Evolutionary conservation across 2,797 vertebrate genomes (phyloP), one percentile per base, ranked within the genome.

Genomic region (Anomalospiza imberbis): DNA sequence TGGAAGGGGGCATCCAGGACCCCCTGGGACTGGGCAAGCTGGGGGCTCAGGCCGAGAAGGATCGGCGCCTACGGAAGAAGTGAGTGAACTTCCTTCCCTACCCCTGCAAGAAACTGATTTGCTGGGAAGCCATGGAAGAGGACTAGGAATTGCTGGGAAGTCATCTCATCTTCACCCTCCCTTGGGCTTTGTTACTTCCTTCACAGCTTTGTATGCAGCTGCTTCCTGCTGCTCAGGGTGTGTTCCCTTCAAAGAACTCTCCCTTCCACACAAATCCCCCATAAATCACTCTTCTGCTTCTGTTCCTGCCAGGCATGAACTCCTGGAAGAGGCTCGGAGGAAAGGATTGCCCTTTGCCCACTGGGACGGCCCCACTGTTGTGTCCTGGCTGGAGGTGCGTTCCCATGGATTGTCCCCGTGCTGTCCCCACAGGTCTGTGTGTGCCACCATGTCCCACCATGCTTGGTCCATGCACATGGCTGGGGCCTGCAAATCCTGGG

Each of bases 291-390:
- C 8, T 34, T 78, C 21, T 95, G 53, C 75, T 80, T 51, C 63
- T 97, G 62, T 51, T 83, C 58, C 89, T 58, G 24, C 85, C 80
- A 99, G 99, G 95, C 99, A 99, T 4, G 99, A 99, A 88, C 99
- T 99, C 81, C 96, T 99, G 94, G 99, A 99, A 97, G 99, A 99
- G 16, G 99, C 99, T 48, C 98, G 99, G 88, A 98, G 99, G 96
- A 99, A 98, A 97, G 99, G 99, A 8, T 98, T 98, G 94, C 98
- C 99, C 7, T 99, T 99, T 95, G 99, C 99, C 87, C 99, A 99
- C 80, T 99, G 99, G 99, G 99, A 99, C 5, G 99, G 99, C 24
- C 99, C 99, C 13, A 99, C 99, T 0, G 99, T 99, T 29, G 99
- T 99, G 72, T 99, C 99, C 86, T 99, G 99, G 99, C 98, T 99